A percentile compares a stretch with the other conserved stretches of the same genome.
phyloP scores from a whole-genome alignment of 1,140 invertebrate genomes.

The Bombus picipes region DNA sequence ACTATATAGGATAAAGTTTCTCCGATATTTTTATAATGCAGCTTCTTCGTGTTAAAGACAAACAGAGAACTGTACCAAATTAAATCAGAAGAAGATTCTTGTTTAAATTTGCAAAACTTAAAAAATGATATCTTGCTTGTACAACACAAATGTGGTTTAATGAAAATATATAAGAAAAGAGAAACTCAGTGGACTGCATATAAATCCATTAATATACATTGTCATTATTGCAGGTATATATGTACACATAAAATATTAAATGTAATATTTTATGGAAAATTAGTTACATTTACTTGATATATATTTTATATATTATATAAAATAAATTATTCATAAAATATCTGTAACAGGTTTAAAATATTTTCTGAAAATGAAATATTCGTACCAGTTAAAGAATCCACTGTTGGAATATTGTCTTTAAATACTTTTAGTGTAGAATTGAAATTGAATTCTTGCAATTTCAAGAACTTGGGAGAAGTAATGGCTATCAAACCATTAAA shows the following conservation, averaged over 20 bases:
- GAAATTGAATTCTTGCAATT: constrained; percentile 78
- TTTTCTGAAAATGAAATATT: constrained; percentile 86
- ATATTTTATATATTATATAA: background rate
- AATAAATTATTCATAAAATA: background rate
- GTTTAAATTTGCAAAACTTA: constrained; percentile 84
- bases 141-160: constrained; percentile 87
- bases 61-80: constrained; percentile 85
- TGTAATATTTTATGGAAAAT: background rate
- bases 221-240: constrained; percentile 85
- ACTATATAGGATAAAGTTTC: constrained; percentile 7
- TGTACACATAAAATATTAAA: constrained; percentile 44
- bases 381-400: constrained; percentile 86
- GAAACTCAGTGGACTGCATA: constrained; percentile 84
- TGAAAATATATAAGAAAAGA: constrained; percentile 86
- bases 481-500: constrained; percentile 86
- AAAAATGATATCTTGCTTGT: constrained; percentile 84
- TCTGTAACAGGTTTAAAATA: constrained; percentile 79
- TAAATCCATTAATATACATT: constrained; percentile 83
- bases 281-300: background rate
- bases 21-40: constrained; percentile 13
- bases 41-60: constrained; percentile 80
- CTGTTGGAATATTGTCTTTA: constrained; percentile 85
- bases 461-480: constrained; percentile 82
- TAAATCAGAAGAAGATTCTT: constrained; percentile 83
- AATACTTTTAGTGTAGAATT: constrained; percentile 83